Conservation (phyloP, 2,888 invertebrate genomes). For the Hedychridium roseum region DNA sequence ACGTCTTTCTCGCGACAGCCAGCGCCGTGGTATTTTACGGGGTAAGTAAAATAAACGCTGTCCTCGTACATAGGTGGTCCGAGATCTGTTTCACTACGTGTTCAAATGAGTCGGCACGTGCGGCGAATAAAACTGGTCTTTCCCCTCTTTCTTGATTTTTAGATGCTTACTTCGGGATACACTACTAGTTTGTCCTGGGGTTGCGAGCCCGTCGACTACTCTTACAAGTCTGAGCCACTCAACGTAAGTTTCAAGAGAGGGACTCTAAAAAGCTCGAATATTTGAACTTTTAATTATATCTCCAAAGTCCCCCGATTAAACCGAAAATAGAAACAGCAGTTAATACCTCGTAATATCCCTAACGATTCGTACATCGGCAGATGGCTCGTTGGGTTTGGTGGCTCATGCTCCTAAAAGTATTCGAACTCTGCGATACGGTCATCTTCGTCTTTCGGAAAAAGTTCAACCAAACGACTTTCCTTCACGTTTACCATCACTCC, state of each 20-base stretch:
- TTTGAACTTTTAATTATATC: constrained; percentile 12
- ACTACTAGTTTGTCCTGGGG: constrained; percentile 70
- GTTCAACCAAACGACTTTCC: constrained; percentile 73
- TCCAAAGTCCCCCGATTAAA: not conserved
- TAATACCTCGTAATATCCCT: no score
- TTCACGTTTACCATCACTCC: constrained; percentile 79
- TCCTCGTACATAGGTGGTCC: no score
- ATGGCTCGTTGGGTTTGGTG: constrained; percentile 69
- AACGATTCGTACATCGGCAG: constrained; percentile 39
- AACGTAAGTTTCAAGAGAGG: constrained; percentile 65
- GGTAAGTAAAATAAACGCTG: constrained; percentile 69
- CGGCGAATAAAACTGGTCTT: not conserved
- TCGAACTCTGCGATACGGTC: constrained; percentile 75
- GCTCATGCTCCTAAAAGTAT: constrained; percentile 71
- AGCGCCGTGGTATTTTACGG: constrained; percentile 75
- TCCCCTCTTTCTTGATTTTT: constrained; percentile 41
- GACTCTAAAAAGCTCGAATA: not conserved
- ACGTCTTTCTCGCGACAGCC: constrained; percentile 67
- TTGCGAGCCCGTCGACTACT: constrained; percentile 78
- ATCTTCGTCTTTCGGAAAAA: constrained; percentile 79
- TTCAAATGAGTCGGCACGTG: not conserved
- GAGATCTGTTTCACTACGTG: not conserved
- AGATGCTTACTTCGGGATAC: constrained; percentile 74
- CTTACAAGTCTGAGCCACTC: constrained; percentile 71
- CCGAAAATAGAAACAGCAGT: no score